Conservation (phyloP, 2,113 vertebrate genomes). For the Poeciliopsis retropinna region DNA sequence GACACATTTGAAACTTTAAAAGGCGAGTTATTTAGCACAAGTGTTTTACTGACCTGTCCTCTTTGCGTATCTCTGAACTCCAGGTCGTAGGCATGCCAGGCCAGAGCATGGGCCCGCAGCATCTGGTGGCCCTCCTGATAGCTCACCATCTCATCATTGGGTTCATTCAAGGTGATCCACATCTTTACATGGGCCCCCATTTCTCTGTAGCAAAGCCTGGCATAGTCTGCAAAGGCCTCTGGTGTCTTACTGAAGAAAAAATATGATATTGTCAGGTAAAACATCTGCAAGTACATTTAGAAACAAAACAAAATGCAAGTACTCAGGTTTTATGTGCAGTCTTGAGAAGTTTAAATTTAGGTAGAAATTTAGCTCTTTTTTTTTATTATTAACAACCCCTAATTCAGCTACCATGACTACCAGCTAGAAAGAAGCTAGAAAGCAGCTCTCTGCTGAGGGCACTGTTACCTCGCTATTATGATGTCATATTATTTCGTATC, state of each 20-base stretch:
- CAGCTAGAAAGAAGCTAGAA: no score
- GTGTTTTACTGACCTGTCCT: constrained; percentile 75
- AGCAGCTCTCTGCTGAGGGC: no score
- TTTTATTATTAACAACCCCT: no score
- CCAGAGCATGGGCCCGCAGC: constrained; percentile 88
- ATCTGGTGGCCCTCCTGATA: constrained; percentile 88
- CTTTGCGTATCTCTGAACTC: constrained; percentile 86
- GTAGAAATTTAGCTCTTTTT: no score
- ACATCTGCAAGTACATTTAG: not conserved
- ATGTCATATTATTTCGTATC: no score
- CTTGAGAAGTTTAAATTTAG: no score
- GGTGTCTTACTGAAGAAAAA: constrained; percentile 71
- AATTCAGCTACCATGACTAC: no score
- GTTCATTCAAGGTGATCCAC: constrained; percentile 95
- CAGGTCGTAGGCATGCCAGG: constrained; percentile 88
- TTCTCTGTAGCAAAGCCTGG: constrained; percentile 87
- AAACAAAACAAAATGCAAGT: not conserved
- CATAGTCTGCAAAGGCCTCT: constrained; percentile 88
- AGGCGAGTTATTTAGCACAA: not conserved
- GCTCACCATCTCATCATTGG: constrained; percentile 84
- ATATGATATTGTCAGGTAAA: not conserved
- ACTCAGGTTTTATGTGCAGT: no score
- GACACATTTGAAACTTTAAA: no score
- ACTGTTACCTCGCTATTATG: no score
- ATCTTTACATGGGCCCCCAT: constrained; percentile 88